Evolutionary conservation across 2,797 vertebrate species (phyloP).

Genomic region (Melanotaenia nigrans): DNA sequence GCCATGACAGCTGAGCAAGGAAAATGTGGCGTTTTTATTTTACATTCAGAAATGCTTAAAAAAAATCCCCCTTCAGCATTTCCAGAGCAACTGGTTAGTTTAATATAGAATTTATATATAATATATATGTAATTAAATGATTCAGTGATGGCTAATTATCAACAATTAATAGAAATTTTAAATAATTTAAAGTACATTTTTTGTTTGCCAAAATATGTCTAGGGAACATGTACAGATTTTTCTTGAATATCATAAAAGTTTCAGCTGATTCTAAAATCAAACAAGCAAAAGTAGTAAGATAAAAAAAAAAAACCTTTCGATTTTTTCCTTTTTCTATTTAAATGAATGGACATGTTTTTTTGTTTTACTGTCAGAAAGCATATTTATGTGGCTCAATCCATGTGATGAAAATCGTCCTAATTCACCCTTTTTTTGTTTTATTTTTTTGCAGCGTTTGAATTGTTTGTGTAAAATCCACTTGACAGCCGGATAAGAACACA

Average conservation of each 20-base stretch:
- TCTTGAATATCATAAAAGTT: neutral
- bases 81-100: conserved; percentile 6
- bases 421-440: conserved; percentile 30
- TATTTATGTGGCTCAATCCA: conserved; percentile 27
- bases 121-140: neutral
- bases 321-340: neutral
- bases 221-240: neutral
- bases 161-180: neutral
- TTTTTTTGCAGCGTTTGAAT: conserved; percentile 48
- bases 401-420: conserved; percentile 43
- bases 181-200: neutral
- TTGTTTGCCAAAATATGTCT: too few species aligned
- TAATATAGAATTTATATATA: neutral
- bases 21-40: conserved; percentile 8
- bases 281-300: neutral
- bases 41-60: neutral
- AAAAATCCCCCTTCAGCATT: conserved; percentile 5
- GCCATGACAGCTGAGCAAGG: conserved; percentile 13
- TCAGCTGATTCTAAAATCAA: neutral
- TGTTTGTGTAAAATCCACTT: conserved; percentile 56
- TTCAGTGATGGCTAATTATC: neutral
- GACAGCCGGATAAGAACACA: conserved; percentile 58
- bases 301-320: neutral
- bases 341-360: neutral
- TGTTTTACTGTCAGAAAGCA: conserved; percentile 9